Evolutionary conservation across 92 coral and sea anemone genomes (phyloP), one percentile per base, ranked within the genome.

Genomic region (Actinostola sp.): DNA sequence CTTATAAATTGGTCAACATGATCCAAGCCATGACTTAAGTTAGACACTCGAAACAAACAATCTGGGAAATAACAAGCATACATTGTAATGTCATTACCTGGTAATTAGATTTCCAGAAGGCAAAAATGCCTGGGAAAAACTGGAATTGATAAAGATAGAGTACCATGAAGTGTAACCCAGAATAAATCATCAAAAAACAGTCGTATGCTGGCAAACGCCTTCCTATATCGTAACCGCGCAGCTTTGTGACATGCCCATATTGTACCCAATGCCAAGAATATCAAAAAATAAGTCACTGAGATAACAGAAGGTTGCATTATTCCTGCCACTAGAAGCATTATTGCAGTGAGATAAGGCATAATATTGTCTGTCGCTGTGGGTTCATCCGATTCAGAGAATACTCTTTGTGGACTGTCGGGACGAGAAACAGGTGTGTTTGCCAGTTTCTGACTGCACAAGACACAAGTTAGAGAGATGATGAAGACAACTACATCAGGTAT

Each of bases 191-290:
- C n/a, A 94, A 87, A n/a, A 53, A 76, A 59, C 26, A 94, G 62
- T 53, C 92, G 65, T 52, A 94, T 67, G 29, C 81, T 82, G 0
- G 91, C 89, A 73, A 88, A 91, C 13, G 97, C 89, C 48, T 64
- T 82, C 71, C 86, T 80, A 23, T 86, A 63, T 29, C 82, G 89
- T 33, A 86, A 60, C 71, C 87, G 71, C 29, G 68, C 39, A 11
- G 88, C 92, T 74, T 79, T 85, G 71, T 91, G 97, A 21, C 96
- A 89, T 0, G 97, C 91, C 98, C 98, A 94, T 82, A 94, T 63
- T 26, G 98, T 94, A 11, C 98, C 98, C 44, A 94, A 67, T 10
- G 82, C 83, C 64, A 94, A 70, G 58, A 91, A 91, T 28, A 75
- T 83, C 43, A 91, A 16, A 80, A 94, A 94, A 77, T 94, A 94